Conservation (phyloP, 2,113 vertebrate genomes). For the Neodontobutis hainanensis region DNA sequence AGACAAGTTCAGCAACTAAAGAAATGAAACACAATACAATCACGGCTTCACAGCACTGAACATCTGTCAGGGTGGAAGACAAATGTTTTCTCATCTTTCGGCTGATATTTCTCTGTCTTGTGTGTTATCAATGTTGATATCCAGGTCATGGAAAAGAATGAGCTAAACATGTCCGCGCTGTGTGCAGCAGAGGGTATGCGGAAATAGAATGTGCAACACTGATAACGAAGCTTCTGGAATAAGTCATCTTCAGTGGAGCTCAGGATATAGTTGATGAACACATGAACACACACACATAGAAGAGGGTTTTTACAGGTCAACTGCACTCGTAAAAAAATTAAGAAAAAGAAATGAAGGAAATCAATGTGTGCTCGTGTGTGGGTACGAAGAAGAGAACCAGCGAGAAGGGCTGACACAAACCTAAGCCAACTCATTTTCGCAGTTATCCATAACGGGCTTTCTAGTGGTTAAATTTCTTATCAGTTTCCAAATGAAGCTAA, state of each 20-base stretch:
- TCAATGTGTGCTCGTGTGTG: neutral
- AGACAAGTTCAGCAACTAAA: slow-evolving; percentile 59
- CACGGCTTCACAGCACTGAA: slow-evolving; percentile 66
- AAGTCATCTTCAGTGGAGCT: slow-evolving; percentile 19
- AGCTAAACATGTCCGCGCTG: slow-evolving; percentile 57
- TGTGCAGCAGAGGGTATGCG: slow-evolving; percentile 42
- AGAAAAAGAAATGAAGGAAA: slow-evolving; percentile 12
- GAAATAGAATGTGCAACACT: slow-evolving; percentile 8
- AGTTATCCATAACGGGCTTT: slow-evolving; percentile 28
- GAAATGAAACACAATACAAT: slow-evolving; percentile 60
- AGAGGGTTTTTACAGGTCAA: slow-evolving; percentile 15
- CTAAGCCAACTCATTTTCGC: slow-evolving; percentile 30
- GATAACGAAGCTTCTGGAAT: slow-evolving; percentile 20
- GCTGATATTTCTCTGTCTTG: slow-evolving; percentile 19
- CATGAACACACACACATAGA: slow-evolving; percentile 14
- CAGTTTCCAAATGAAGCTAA: slow-evolving; percentile 45
- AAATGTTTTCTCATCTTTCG: slow-evolving; percentile 51
- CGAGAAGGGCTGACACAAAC: slow-evolving; percentile 32
- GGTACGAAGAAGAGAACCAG: neutral
- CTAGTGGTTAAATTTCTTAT: slow-evolving; percentile 33
- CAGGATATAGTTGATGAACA: slow-evolving; percentile 19
- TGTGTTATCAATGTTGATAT: slow-evolving; percentile 45
- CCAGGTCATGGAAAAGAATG: slow-evolving; percentile 38
- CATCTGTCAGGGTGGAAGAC: slow-evolving; percentile 66
- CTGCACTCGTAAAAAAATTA: slow-evolving; percentile 13